phyloP scores from a whole-genome alignment of 2,888 invertebrate genomes.

The Ypsolopha sequella region DNA sequence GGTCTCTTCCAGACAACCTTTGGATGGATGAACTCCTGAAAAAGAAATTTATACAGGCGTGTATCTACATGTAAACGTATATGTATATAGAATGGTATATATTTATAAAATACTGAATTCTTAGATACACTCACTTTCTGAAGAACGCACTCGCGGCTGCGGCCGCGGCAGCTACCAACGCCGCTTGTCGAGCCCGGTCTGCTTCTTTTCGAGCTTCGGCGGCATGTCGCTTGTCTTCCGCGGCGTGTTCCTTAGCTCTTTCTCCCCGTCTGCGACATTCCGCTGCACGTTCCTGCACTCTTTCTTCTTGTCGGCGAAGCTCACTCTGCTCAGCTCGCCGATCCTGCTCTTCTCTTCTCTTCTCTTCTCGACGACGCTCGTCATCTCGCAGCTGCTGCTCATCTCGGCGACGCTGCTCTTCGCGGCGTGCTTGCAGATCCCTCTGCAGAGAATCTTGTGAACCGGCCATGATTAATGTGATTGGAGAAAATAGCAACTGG shows the following conservation, averaged over 20 bases:
- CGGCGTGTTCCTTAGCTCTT: slow-evolving; percentile 5
- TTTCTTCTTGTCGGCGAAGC: slow-evolving; percentile 7
- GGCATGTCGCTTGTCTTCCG: slow-evolving; percentile 6
- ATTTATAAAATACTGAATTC: too few relatives aligned
- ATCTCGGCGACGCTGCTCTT: background rate
- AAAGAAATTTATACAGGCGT: too few relatives aligned
- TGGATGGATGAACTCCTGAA: too few relatives aligned
- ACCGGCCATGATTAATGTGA: slow-evolving; percentile 4
- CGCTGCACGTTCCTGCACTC: slow-evolving; percentile 6
- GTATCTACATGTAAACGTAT: too few relatives aligned
- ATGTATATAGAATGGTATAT: too few relatives aligned
- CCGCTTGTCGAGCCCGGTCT: slow-evolving; percentile 5
- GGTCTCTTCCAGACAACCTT: too few relatives aligned
- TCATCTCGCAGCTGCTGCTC: background rate
- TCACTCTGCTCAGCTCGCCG: slow-evolving; percentile 5
- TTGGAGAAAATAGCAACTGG: slow-evolving; percentile 4
- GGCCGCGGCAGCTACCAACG: slow-evolving; percentile 2
- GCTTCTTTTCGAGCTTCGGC: slow-evolving; percentile 8
- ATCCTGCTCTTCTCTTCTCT: slow-evolving; percentile 7
- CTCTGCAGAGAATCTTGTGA: slow-evolving; percentile 5
- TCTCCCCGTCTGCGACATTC: slow-evolving; percentile 6
- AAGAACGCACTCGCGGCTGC: slow-evolving; percentile 5
- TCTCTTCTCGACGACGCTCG: background rate
- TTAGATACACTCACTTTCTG: slow-evolving; percentile 4
- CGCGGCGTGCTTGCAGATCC: slow-evolving; percentile 1